Conservation (phyloP, 2,797 vertebrate species). For the Hozukius guyotensis region DNA sequence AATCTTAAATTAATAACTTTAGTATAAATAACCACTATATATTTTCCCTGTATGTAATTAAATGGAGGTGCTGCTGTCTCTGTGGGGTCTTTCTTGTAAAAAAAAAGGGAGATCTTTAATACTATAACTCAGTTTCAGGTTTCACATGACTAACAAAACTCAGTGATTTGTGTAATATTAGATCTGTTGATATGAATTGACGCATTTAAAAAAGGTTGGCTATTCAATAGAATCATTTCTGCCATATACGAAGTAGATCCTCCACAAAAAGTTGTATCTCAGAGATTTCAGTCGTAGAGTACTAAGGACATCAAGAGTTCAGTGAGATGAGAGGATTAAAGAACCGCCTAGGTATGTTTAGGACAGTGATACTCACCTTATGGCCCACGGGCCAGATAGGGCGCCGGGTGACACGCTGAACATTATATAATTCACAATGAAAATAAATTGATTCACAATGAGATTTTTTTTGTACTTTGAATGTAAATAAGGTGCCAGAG, state of each 20-base stretch:
- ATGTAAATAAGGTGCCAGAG: background rate
- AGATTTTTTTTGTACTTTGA: background rate
- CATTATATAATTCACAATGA: background rate
- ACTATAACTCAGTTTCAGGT: background rate
- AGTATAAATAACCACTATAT: background rate
- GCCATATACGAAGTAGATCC: slow-evolving; percentile 22
- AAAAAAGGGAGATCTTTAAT: background rate
- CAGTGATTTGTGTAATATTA: background rate
- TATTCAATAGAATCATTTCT: background rate
- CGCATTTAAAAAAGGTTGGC: background rate
- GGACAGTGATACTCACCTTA: background rate
- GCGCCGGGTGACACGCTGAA: background rate
- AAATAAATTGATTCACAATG: background rate
- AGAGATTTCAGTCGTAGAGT: slow-evolving; percentile 12
- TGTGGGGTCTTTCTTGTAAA: background rate
- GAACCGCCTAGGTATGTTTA: slow-evolving; percentile 9
- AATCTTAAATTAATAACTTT: slow-evolving; percentile 30
- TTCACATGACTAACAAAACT: background rate
- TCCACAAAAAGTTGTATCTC: slow-evolving; percentile 35
- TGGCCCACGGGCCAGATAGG: background rate
- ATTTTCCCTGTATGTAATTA: slow-evolving; percentile 6
- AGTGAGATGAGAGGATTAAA: slow-evolving; percentile 46
- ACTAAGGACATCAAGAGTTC: slow-evolving; percentile 31
- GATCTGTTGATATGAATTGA: background rate
- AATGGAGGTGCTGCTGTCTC: background rate